A percentile compares a stretch with the other conserved stretches of the same genome.
phyloP scores from a whole-genome alignment of 92 coral and sea anemone species.

The Zoanthus sociatus region DNA sequence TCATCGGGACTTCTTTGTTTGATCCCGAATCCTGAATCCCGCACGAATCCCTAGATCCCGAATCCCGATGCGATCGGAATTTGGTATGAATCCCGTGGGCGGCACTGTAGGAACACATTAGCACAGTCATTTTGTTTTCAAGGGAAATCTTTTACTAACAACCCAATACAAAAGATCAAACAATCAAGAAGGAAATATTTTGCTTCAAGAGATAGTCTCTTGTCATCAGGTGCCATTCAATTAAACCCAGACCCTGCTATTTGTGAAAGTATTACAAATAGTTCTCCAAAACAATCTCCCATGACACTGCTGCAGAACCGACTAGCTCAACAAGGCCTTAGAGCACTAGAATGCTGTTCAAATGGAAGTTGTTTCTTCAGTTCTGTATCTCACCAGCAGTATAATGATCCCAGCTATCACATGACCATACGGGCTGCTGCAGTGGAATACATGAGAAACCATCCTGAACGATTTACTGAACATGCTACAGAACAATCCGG shows the following conservation, averaged over 20 bases:
- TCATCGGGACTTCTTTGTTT: no score
- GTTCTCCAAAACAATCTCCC: conserved; percentile 17
- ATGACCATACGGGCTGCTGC: conserved; percentile 47
- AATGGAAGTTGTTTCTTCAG: conserved; percentile 57
- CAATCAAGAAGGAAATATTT: conserved; percentile 28
- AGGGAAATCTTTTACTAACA: neutral
- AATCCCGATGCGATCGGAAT: no score
- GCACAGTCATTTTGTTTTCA: conserved; percentile 14
- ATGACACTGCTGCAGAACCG: conserved; percentile 46
- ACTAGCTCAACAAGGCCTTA: conserved; percentile 42
- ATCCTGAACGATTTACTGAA: conserved; percentile 55
- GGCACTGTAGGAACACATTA: conserved; percentile 1
- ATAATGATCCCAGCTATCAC: conserved; percentile 58
- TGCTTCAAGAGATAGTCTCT: conserved; percentile 7
- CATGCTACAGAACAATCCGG: conserved; percentile 50
- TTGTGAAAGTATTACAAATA: conserved; percentile 10
- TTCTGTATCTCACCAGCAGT: conserved; percentile 60
- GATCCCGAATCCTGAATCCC: no score
- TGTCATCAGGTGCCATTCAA: conserved; percentile 48
- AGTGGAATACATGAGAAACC: conserved; percentile 50
- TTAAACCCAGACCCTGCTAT: conserved; percentile 60
- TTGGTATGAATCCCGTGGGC: no score
- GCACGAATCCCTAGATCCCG: no score
- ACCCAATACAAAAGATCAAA: neutral
- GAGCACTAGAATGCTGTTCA: conserved; percentile 51